These are phyloP conservation scores for Chamaea fasciata DNA, from an alignment of 2,113 vertebrate species.

Conservation along the genomic window DNA sequence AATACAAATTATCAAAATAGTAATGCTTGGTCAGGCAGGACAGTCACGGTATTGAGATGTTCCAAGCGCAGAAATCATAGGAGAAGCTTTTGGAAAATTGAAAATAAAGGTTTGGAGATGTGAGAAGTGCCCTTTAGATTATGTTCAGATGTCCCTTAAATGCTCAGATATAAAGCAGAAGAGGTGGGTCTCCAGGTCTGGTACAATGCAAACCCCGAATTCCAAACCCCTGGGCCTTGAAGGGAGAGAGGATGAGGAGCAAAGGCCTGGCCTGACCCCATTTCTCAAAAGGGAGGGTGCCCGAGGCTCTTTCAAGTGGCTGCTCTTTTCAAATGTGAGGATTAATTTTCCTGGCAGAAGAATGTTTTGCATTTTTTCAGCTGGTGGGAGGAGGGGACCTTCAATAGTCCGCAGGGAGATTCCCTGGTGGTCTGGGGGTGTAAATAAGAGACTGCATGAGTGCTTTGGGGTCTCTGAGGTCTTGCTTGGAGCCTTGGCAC, in stretches of 20 bases:
- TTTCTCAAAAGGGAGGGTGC: neutral
- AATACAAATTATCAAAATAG: neutral
- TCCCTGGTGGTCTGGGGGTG: neutral
- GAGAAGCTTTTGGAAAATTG: neutral
- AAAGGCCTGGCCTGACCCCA: neutral
- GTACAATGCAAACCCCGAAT: neutral
- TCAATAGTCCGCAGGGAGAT: neutral
- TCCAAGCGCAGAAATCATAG: neutral
- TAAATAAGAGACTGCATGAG: neutral
- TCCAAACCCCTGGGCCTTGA: neutral
- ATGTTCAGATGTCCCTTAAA: neutral
- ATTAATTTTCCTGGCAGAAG: conserved; percentile 50
- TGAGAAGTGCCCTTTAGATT: neutral
- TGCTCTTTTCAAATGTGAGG: conserved; percentile 43
- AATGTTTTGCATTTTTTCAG: conserved; percentile 38
- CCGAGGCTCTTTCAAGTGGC: conserved; percentile 6
- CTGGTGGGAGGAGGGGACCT: neutral
- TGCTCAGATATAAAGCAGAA: neutral
- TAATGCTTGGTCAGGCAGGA: neutral
- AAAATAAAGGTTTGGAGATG: neutral
- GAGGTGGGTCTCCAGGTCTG: neutral
- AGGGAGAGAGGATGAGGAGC: neutral
- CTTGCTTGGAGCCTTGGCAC: neutral
- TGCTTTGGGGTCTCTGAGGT: neutral
- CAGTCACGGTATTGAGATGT: accelerated